Conservation (phyloP, 2,113 vertebrate genomes). For the Phylloscopus trochiloides region DNA sequence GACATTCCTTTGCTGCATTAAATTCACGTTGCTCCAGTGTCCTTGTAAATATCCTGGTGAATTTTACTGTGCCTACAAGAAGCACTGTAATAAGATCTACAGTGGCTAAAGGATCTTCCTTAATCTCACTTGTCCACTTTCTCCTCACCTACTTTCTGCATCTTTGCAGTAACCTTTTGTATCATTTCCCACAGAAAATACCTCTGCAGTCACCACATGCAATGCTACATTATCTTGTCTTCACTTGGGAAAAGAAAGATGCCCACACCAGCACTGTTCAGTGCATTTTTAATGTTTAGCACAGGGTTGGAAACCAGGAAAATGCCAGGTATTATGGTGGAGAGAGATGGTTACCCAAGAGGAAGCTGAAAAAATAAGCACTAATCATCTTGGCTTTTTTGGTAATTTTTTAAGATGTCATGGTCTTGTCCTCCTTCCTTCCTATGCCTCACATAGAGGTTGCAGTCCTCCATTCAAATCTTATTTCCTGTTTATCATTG, state of each 20-base stretch:
- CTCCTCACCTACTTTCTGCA: not conserved
- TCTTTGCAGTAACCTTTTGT: not conserved
- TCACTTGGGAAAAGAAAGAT: not conserved
- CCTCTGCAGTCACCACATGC: not conserved
- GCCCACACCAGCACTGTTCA: no score
- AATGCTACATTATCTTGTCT: not conserved
- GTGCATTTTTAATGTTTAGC: not conserved
- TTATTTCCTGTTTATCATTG: not conserved
- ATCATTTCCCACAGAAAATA: not conserved
- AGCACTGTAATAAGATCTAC: not conserved
- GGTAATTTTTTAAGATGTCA: not conserved
- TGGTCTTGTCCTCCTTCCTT: not conserved
- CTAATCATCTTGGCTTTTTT: not conserved
- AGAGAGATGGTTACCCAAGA: not conserved
- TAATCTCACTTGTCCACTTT: not conserved
- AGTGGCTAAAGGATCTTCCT: not conserved
- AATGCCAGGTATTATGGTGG: not conserved
- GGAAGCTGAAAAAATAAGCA: not conserved
- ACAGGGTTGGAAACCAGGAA: not conserved
- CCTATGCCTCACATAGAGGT: not conserved
- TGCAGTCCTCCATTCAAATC: not conserved
- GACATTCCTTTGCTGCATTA: not conserved
- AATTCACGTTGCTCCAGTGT: not conserved
- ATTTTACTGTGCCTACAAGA: not conserved
- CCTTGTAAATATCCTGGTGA: not conserved